Percentiles rank a stretch among this genome's conserved stretches.
Evolutionary conservation across 2,113 vertebrate genomes (phyloP).

Genomic region (Elaphurus davidianus): DNA sequence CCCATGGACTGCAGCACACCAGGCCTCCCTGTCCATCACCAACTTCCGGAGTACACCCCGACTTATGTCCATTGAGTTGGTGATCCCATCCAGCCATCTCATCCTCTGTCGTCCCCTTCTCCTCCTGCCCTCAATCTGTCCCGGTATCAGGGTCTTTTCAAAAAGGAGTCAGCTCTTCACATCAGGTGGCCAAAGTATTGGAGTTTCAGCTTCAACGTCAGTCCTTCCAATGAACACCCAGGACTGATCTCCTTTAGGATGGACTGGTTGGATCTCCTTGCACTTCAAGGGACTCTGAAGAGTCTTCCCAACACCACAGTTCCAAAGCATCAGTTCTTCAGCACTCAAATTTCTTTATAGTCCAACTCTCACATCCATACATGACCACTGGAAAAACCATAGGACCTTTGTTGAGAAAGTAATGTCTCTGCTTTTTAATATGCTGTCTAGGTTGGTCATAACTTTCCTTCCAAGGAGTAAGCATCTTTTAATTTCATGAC

Average conservation of each 20-base stretch:
- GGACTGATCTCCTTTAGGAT: background rate
- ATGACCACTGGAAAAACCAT: background rate
- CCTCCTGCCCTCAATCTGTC: background rate
- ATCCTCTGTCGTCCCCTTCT: background rate
- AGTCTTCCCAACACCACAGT: background rate
- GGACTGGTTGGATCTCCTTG: background rate
- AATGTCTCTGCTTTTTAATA: background rate
- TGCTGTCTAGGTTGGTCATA: background rate
- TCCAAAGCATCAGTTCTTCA: background rate
- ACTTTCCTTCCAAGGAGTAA: background rate
- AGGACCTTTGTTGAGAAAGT: background rate
- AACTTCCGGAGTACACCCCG: background rate
- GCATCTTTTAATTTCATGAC: background rate
- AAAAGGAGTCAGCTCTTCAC: background rate
- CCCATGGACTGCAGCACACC: background rate
- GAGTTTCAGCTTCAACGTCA: background rate
- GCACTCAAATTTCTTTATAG: background rate
- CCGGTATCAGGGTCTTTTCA: background rate
- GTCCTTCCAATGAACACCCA: background rate
- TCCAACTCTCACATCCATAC: background rate
- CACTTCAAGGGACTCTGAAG: background rate
- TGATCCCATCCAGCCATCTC: background rate
- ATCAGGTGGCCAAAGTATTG: background rate
- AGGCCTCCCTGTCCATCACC: background rate
- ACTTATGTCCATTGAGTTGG: background rate